Base-by-base conservation (phyloP, 2,888 invertebrate genomes). In the Trachelus troglodyta region DNA sequence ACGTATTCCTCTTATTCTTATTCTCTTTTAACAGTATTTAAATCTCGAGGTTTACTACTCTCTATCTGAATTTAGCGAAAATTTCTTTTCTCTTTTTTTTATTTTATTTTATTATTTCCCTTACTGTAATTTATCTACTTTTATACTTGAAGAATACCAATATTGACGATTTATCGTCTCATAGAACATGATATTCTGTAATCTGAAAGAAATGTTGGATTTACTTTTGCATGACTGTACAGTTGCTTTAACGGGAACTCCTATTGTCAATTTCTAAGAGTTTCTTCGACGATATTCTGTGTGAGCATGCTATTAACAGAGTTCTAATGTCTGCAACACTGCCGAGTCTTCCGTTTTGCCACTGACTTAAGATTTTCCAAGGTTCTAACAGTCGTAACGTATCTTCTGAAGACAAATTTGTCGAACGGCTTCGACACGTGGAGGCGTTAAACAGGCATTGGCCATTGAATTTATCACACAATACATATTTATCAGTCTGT, bases 281-380 rank as follows among this genome's bases (percentile, higher is more conserved):
- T 75, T 56, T 74, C 68, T 73, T 12, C 12, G 31, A 56, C 56
- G 56, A 56, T 9, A 23, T 56, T 56, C 56, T 56, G 40, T 77
- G 75, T 37, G 69, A 86, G 86, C 84, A 87, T 87, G 86, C 81
- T 81, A 80, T 85, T 83, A 80, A 84, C 89, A 85, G 89, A 86
- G 88, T 87, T 87, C 87, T 86, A 86, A 86, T 87, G 89, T 88
- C 88, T 90, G 89, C 90, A 90, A 87, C 81, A 82, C 79, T 81
- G 77, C 76, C 80, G 9, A 77, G 34, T 30, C 33, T 73, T 34
- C 37, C 33, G 31, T 69, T 79, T 69, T 31, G 9, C 71, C 71
- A 71, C 56, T 9, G 56, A 23, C 56, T 56, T 56, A 56, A 56
- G 23, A 23, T 56, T 56, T 23, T 23, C 9, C 23, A 56, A 23